phyloP scores from a whole-genome alignment of 2,797 vertebrate species.

The Psittacula derbiana region DNA sequence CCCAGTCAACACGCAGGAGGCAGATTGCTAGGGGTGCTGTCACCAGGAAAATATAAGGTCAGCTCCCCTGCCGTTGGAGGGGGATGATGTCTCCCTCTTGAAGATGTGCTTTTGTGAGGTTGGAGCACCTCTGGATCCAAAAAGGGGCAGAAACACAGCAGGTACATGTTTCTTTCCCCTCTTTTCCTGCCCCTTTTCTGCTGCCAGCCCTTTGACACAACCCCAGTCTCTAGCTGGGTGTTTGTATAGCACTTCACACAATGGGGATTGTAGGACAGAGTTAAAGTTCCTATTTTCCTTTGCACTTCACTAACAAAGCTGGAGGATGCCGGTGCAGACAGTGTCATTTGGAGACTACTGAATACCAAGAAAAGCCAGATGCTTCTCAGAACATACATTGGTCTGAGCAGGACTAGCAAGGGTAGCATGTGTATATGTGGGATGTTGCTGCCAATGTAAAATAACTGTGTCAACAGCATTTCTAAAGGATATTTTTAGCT shows the following conservation, averaged over 20 bases:
- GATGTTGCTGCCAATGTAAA: conserved; percentile 33
- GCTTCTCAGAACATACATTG: neutral
- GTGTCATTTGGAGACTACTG: neutral
- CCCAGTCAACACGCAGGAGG: neutral
- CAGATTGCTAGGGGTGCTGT: neutral
- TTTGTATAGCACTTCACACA: neutral
- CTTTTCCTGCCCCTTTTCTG: neutral
- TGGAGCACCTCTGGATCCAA: neutral
- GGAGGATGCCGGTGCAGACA: neutral
- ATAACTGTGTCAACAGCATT: conserved; percentile 63
- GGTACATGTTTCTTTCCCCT: neutral
- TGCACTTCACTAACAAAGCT: neutral
- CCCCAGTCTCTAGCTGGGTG: neutral
- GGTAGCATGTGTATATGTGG: neutral
- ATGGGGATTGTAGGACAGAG: neutral
- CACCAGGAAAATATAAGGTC: neutral
- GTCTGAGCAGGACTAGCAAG: neutral
- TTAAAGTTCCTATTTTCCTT: neutral
- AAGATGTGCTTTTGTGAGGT: neutral
- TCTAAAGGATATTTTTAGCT: conserved; percentile 65
- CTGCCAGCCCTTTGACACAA: neutral
- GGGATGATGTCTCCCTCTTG: neutral
- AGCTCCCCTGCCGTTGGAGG: neutral
- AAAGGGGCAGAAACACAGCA: neutral
- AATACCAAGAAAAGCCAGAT: neutral